phyloP scores from a whole-genome alignment of 2,113 vertebrate species.

The Glaucidium brasilianum region DNA sequence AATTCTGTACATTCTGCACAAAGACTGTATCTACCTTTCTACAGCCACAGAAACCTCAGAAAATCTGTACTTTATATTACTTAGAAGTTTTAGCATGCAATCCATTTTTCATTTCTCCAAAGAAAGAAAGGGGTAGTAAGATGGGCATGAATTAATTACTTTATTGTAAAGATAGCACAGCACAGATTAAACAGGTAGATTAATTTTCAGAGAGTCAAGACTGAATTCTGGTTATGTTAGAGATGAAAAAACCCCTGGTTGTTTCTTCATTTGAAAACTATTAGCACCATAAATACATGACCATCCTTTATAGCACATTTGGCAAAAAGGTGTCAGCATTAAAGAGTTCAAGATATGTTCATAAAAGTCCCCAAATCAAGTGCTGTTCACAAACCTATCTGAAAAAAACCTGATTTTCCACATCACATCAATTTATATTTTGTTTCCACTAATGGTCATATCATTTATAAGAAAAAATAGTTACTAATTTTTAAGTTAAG shows the following conservation, averaged over 20 bases:
- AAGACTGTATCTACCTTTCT: background rate
- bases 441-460: background rate
- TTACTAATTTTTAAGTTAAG: background rate
- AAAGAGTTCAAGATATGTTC: background rate
- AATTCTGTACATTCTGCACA: background rate
- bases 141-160: background rate
- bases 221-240: background rate
- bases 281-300: background rate
- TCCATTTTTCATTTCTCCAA: background rate
- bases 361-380: background rate
- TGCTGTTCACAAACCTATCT: background rate
- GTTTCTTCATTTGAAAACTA: background rate
- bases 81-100: background rate
- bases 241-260: background rate
- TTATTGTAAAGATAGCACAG: background rate
- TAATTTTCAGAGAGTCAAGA: background rate
- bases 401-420: background rate
- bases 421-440: background rate
- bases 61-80: background rate
- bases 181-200: background rate
- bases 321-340: background rate
- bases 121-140: background rate
- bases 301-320: background rate
- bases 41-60: background rate
- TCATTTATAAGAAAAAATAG: background rate